phyloP scores from a whole-genome alignment of 2,888 invertebrate species.

The Troides aeacus region DNA sequence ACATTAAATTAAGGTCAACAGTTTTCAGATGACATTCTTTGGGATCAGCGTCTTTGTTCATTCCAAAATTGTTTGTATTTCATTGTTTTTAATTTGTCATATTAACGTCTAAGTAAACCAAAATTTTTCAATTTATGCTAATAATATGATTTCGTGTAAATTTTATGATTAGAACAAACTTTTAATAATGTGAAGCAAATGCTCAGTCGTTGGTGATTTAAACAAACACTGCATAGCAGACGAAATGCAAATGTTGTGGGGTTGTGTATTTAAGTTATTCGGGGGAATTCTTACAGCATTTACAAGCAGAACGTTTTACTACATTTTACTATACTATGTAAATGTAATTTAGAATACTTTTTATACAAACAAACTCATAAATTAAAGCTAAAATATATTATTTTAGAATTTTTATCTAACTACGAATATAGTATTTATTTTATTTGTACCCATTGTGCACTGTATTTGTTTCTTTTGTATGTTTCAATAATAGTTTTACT shows the following conservation, averaged over 20 bases:
- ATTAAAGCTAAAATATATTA: too few relatives aligned
- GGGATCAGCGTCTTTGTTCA: background rate
- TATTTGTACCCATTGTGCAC: too few relatives aligned
- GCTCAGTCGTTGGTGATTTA: background rate
- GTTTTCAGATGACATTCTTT: constrained; percentile 16
- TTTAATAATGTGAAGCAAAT: background rate
- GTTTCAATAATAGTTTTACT: too few relatives aligned
- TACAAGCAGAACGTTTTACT: background rate
- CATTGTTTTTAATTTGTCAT: background rate
- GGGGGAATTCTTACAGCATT: constrained; percentile 1
- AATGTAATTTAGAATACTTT: background rate
- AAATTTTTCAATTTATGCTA: background rate
- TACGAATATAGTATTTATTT: too few relatives aligned
- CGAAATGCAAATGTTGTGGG: constrained; percentile 7
- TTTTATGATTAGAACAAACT: too few relatives aligned
- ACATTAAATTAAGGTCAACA: constrained; percentile 19
- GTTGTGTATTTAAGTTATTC: background rate
- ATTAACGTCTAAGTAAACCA: background rate
- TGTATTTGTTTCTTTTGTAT: too few relatives aligned
- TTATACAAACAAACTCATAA: background rate
- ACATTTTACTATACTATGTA: background rate
- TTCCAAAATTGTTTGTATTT: background rate
- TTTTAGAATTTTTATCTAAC: too few relatives aligned
- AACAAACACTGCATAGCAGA: constrained; percentile 19
- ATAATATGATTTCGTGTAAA: too few relatives aligned